Conservation (phyloP, 1,140 invertebrate species). For the Pararge aegeria region DNA sequence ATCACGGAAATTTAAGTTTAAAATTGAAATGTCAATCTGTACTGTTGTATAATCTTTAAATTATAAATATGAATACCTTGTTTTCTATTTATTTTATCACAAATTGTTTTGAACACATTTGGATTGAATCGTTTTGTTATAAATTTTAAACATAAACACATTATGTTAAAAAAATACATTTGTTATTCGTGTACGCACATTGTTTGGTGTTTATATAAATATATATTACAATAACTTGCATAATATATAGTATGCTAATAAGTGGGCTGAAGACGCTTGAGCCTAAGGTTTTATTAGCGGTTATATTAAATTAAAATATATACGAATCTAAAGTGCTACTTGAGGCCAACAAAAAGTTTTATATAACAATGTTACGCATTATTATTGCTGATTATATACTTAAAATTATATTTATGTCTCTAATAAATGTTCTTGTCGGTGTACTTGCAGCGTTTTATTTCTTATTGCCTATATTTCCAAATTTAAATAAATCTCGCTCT, state of each 20-base stretch:
- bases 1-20: no score
- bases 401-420: constrained; percentile 11
- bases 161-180: no score
- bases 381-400: constrained; percentile 10
- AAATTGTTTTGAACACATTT: no score
- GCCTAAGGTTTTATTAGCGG: constrained; percentile 10
- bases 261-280: background rate
- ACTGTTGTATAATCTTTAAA: no score
- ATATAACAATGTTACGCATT: constrained; percentile 14
- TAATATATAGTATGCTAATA: background rate
- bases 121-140: no score
- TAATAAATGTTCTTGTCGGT: constrained; percentile 17
- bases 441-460: constrained; percentile 7
- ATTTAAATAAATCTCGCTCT: no score
- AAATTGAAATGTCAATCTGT: no score
- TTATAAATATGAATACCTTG: no score
- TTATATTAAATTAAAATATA: background rate
- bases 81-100: no score
- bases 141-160: no score
- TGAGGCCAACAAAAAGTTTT: constrained; percentile 16
- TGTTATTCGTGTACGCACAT: background rate
- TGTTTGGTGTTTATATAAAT: background rate
- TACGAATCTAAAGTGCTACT: constrained; percentile 19
- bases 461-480: background rate
- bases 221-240: no score